Evolutionary conservation across 2,113 vertebrate species (phyloP), one percentile per base, ranked within the genome.

Genomic region (Cryptotis parvus): DNA sequence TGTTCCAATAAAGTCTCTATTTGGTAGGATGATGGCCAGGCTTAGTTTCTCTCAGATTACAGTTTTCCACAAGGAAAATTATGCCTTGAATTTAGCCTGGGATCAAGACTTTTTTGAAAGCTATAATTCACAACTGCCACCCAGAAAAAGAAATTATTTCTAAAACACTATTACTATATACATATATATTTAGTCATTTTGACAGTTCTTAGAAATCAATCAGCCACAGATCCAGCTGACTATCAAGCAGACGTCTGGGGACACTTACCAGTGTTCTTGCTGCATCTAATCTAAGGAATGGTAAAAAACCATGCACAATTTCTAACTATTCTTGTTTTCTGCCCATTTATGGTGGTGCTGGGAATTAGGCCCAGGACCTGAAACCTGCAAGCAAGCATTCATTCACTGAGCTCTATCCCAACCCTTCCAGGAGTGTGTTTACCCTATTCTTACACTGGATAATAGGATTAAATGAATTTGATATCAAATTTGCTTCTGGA

Each of bases 131-230:
- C 63, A 91, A 65, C 4, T 35, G 80, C 16, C 27, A 68, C 33
- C 31, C 68, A 35, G 74, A 45, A 87, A 93, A 76, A 91, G 84
- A 66, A 33, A 37, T 86, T 84, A 39, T 73, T 31, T 8, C 75
- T 68, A 92, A 94, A 85, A 74, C 6, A 1, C 45, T 49, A 45
- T 45, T n/a, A n/a, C n/a, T 45, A 45, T 45, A 45, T 11, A 45
- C 43, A 45, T 45, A 45, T 45, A 45, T 45, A 45, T 35, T 68
- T 27, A 77, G 6, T 68, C 29, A 11, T 37, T 91, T 33, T 72
- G 58, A 91, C 33, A 78, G 18, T n/a, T 93, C 37, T 79, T 88
- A 93, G 41, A 90, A 87, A 90, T 10, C 45, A 79, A 26, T 52
- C 68, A 84, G 27, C 35, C 26, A 45, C 41, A 66, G 29, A 87